A percentile compares a stretch with the other conserved stretches of the same genome.
Conservation (phyloP, 1,140 invertebrate species). For the Calycopis cecrops region DNA sequence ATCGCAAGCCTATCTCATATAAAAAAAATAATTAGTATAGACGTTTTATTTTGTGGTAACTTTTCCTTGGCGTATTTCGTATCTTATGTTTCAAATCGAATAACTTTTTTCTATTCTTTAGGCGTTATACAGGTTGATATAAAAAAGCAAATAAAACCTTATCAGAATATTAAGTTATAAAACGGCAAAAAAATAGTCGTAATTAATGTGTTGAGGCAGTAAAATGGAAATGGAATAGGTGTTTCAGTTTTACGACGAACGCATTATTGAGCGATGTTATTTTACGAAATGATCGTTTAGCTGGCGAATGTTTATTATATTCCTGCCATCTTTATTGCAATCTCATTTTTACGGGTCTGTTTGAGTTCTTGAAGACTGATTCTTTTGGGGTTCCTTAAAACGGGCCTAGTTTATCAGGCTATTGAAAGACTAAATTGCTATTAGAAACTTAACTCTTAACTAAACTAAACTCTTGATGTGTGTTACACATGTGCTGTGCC, state of each 20-base stretch:
- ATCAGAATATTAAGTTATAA: conserved; percentile 42
- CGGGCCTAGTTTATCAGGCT: too few species aligned
- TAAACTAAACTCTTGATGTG: too few species aligned
- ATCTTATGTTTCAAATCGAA: too few species aligned
- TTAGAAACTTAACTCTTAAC: too few species aligned
- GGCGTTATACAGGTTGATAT: conserved; percentile 11
- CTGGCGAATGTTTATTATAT: conserved; percentile 14
- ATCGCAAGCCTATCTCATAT: too few species aligned
- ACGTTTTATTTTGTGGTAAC: too few species aligned
- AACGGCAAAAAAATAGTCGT: conserved; percentile 38
- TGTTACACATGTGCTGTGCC: too few species aligned
- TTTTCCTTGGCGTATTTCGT: too few species aligned
- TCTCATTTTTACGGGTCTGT: background rate
- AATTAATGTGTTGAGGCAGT: conserved; percentile 52
- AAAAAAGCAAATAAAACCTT: conserved; percentile 35
- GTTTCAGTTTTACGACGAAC: conserved; percentile 48
- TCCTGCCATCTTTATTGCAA: background rate
- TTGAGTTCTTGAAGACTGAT: background rate
- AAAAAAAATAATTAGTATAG: too few species aligned
- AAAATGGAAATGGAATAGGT: conserved; percentile 52
- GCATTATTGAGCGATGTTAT: conserved; percentile 41
- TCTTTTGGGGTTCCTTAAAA: too few species aligned
- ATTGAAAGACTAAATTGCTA: too few species aligned
- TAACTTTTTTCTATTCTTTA: too few species aligned
- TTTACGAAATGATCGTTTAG: conserved; percentile 25